These are phyloP conservation scores for Alauda arvensis DNA, from an alignment of 2,797 vertebrate species.

Conservation along the genomic window DNA sequence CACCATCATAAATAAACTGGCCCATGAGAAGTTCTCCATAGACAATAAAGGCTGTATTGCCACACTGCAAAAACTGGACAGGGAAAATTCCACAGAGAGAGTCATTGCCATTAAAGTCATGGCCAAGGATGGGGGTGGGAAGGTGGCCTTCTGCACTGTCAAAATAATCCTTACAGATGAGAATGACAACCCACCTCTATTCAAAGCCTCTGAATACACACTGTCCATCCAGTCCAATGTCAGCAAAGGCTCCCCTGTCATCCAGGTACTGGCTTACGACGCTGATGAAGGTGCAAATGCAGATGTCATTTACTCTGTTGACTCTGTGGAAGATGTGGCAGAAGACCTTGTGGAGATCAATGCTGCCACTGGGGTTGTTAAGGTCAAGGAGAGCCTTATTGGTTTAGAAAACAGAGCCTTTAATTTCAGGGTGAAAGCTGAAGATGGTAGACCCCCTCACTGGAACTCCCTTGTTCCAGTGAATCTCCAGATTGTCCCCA, in stretches of 20 bases:
- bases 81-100: constrained; percentile 91
- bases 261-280: constrained; percentile 92
- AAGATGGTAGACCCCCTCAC: constrained; percentile 89
- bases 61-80: constrained; percentile 87
- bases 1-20: constrained; percentile 95
- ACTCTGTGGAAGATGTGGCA: constrained; percentile 78
- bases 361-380: constrained; percentile 88
- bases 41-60: constrained; percentile 83
- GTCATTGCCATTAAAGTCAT: constrained; percentile 95
- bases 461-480: constrained; percentile 89
- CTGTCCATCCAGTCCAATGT: constrained; percentile 90
- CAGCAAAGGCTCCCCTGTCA: constrained; percentile 89
- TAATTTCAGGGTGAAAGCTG: constrained; percentile 91
- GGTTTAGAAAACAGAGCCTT: constrained; percentile 92
- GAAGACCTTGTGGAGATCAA: constrained; percentile 92
- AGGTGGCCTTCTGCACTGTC: constrained; percentile 93
- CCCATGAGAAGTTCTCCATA: constrained; percentile 90
- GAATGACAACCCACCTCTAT: constrained; percentile 93
- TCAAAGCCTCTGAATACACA: constrained; percentile 88
- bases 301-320: constrained; percentile 92
- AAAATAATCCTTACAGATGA: constrained; percentile 96
- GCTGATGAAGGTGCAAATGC: constrained; percentile 94
- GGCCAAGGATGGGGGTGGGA: constrained; percentile 94
- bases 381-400: constrained; percentile 88
- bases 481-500: constrained; percentile 88